phyloP scores from a whole-genome alignment of 2,113 vertebrate species.

The Myotis yumanensis region DNA sequence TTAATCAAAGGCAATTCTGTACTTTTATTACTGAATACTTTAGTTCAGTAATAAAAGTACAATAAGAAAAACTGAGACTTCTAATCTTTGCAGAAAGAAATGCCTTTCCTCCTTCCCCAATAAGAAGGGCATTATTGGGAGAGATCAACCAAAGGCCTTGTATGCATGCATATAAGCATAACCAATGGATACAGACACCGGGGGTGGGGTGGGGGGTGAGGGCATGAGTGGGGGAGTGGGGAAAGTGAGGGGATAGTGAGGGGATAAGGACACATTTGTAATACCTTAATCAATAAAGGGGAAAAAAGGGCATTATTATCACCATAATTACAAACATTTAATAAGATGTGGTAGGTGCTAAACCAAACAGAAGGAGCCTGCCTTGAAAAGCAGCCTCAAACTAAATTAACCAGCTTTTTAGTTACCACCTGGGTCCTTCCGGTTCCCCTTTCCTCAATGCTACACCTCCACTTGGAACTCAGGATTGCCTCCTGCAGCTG shows the following conservation, averaged over 20 bases:
- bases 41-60: neutral
- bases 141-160: too few species aligned
- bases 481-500: conserved; percentile 75
- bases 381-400: conserved; percentile 34
- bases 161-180: too few species aligned
- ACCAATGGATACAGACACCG: too few species aligned
- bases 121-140: neutral
- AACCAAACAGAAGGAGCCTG: conserved; percentile 60
- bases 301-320: neutral
- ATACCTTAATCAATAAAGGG: too few species aligned
- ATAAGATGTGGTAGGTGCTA: conserved; percentile 58
- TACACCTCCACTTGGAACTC: conserved; percentile 77
- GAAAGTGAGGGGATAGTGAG: too few species aligned
- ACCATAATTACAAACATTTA: conserved; percentile 58
- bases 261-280: too few species aligned
- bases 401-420: conserved; percentile 71
- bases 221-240: too few species aligned
- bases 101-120: neutral
- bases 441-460: conserved; percentile 53
- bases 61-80: conserved; percentile 43
- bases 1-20: conserved; percentile 37
- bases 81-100: conserved; percentile 53
- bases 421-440: conserved; percentile 77
- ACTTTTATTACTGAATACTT: neutral
- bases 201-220: too few species aligned